Percentiles rank a stretch among this genome's conserved stretches.
Evolutionary conservation across 1,140 invertebrate species (phyloP).

Genomic region (Drosophila lini): DNA sequence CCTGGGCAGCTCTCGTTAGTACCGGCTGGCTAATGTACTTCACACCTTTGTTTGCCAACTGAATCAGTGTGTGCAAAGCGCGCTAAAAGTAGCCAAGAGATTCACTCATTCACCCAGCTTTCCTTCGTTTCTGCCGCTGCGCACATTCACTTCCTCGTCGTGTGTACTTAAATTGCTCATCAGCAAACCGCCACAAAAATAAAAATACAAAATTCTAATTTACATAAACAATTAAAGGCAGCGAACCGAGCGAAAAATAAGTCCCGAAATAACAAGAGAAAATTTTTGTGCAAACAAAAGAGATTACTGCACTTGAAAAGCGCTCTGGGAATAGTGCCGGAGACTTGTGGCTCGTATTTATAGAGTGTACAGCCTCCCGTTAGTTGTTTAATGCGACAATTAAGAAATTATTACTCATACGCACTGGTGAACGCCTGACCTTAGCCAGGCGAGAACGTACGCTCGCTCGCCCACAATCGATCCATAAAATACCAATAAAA

Average conservation of each 20-base stretch:
- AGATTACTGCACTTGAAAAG: constrained; percentile 42
- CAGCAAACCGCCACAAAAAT: constrained; percentile 19
- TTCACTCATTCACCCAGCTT: constrained; percentile 29
- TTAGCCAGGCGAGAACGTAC: constrained; percentile 42
- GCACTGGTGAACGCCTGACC: constrained; percentile 77
- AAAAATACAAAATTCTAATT: constrained; percentile 68
- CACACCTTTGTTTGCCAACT: constrained; percentile 67
- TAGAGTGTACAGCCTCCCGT: constrained; percentile 31
- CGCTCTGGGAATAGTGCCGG: neutral
- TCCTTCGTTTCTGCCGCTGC: constrained; percentile 14
- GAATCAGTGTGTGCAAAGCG: constrained; percentile 19
- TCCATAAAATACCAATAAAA: constrained; percentile 25
- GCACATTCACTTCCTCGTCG: constrained; percentile 67
- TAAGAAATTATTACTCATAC: constrained; percentile 75
- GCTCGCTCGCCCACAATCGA: constrained; percentile 59
- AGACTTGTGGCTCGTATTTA: constrained; percentile 6
- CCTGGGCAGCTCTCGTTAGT: constrained; percentile 38
- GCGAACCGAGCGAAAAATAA: constrained; percentile 38
- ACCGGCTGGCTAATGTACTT: constrained; percentile 49
- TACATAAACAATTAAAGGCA: constrained; percentile 78
- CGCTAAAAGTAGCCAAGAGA: constrained; percentile 48
- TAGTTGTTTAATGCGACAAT: constrained; percentile 73
- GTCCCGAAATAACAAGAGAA: constrained; percentile 13
- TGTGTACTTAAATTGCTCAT: constrained; percentile 71
- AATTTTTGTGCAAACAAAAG: constrained; percentile 41